phyloP scores from a whole-genome alignment of 2,113 vertebrate genomes.

The Polypterus bichir region DNA sequence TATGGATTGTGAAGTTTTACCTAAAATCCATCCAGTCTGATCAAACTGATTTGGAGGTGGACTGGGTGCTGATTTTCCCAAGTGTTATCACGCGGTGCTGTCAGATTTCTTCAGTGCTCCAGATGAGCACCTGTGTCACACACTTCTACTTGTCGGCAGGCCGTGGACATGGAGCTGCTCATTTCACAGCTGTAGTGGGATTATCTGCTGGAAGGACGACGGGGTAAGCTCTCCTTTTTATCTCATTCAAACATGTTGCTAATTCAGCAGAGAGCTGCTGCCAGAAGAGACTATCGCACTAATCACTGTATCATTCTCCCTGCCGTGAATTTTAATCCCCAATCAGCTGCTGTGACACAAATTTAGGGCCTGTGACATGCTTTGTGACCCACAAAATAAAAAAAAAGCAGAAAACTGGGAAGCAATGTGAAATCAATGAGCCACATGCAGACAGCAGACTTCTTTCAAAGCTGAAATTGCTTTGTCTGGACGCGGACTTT shows the following conservation, averaged over 20 bases:
- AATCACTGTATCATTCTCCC: conserved; percentile 71
- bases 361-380: conserved; percentile 51
- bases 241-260: conserved; percentile 89
- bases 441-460: too few species aligned
- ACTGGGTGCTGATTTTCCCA: too few species aligned
- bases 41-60: too few species aligned
- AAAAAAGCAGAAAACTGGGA: conserved; percentile 6
- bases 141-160: conserved; percentile 18
- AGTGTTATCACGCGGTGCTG: too few species aligned
- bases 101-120: too few species aligned
- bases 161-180: conserved; percentile 43
- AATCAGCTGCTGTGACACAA: conserved; percentile 63
- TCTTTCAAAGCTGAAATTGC: too few species aligned
- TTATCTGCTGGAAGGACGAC: conserved; percentile 55
- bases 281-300: conserved; percentile 53
- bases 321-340: conserved; percentile 64
- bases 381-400: conserved; percentile 29
- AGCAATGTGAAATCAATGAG: neutral
- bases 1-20: too few species aligned
- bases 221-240: conserved; percentile 77
- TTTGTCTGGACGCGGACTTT: too few species aligned
- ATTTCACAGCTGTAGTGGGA: conserved; percentile 77
- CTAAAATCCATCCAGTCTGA: too few species aligned
- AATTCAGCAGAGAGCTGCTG: conserved; percentile 70
- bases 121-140: too few species aligned